Conservation (phyloP, 2,888 invertebrate species). For the Zaprionus lineosus region DNA sequence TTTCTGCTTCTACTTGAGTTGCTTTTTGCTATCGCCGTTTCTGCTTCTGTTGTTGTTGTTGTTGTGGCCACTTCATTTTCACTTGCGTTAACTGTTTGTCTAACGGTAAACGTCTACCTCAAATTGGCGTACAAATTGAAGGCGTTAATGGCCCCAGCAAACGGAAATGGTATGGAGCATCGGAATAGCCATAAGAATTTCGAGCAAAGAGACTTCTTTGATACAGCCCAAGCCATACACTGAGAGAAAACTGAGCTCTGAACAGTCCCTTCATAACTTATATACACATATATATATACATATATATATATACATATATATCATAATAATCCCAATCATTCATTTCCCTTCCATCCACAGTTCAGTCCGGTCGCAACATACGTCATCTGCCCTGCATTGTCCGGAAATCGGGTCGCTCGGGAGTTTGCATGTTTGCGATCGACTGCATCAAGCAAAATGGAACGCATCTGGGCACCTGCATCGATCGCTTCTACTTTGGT, state of each 20-base stretch:
- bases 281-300: too few species aligned
- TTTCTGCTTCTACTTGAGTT: slow-evolving; percentile 3
- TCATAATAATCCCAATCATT: too few species aligned
- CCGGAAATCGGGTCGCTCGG: slow-evolving; percentile 89
- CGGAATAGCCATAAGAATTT: slow-evolving; percentile 35
- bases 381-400: slow-evolving; percentile 94
- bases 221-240: slow-evolving; percentile 10
- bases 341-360: slow-evolving; percentile 81
- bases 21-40: slow-evolving; percentile 5
- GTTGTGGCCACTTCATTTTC: slow-evolving; percentile 73
- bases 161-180: slow-evolving; percentile 62
- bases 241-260: not conserved
- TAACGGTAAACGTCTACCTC: slow-evolving; percentile 65
- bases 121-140: slow-evolving; percentile 76
- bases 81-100: slow-evolving; percentile 74
- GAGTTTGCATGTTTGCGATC: slow-evolving; percentile 96
- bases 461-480: slow-evolving; percentile 94
- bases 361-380: slow-evolving; percentile 92
- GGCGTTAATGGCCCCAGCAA: slow-evolving; percentile 64
- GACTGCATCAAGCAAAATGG: slow-evolving; percentile 95
- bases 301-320: too few species aligned
- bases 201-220: slow-evolving; percentile 21
- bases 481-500: slow-evolving; percentile 96
- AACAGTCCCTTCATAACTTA: too few species aligned
- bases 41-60: slow-evolving; percentile 6